A percentile compares a stretch with the other conserved stretches of the same genome.
Evolutionary conservation across 1,140 invertebrate genomes (phyloP).

Genomic region (Thereuonema tuberculata): DNA sequence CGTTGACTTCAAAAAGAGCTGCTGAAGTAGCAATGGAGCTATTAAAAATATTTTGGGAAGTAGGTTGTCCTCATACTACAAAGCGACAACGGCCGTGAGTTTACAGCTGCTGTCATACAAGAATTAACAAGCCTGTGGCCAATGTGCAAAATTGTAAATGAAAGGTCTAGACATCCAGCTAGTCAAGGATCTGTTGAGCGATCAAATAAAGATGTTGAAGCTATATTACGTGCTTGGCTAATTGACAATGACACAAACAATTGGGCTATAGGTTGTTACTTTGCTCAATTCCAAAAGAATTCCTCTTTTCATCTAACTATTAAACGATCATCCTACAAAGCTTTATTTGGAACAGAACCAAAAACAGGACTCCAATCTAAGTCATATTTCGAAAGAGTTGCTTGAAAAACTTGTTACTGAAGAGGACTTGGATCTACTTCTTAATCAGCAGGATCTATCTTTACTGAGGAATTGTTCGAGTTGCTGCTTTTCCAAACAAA

Average conservation of each 20-base stretch:
- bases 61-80: constrained; percentile 22
- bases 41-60: constrained; percentile 23
- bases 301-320: constrained; percentile 19
- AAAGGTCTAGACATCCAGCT: constrained; percentile 20
- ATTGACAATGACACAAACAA: background rate
- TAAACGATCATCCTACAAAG: constrained; percentile 6
- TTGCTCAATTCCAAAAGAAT: background rate
- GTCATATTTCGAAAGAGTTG: background rate
- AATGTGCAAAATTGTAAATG: constrained; percentile 15
- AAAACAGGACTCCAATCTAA: background rate
- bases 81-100: constrained; percentile 20
- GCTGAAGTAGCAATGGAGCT: constrained; percentile 18
- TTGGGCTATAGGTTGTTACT: constrained; percentile 17
- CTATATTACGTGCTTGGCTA: constrained; percentile 11
- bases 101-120: constrained; percentile 23
- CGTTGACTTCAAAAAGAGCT: background rate
- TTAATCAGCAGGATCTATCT: constrained; percentile 11
- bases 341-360: constrained; percentile 8
- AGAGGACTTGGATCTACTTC: constrained; percentile 4
- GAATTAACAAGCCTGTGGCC: constrained; percentile 24
- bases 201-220: constrained; percentile 19
- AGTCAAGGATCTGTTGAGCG: constrained; percentile 22
- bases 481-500: too few relatives aligned
- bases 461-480: too few relatives aligned
- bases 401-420: background rate